Evolutionary conservation across 2,888 invertebrate species (phyloP).

Genomic region (Andrena minutula): DNA sequence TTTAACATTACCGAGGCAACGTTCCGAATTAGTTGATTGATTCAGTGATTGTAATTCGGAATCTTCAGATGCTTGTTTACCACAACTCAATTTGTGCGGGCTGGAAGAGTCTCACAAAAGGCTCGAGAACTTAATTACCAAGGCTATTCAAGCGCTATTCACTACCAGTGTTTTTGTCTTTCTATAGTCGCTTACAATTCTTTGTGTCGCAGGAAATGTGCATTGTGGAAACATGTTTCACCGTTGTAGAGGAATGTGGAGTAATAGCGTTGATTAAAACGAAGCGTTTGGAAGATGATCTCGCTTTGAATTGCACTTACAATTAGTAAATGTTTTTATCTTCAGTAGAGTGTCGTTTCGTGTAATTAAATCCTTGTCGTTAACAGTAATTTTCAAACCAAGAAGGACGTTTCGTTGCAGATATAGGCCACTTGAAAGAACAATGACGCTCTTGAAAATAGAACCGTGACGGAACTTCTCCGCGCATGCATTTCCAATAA

Average conservation of each 20-base stretch:
- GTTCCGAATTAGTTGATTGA: not conserved
- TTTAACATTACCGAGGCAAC: not conserved
- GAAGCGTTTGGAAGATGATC: too few species aligned
- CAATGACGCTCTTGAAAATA: not conserved
- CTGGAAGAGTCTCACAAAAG: constrained; percentile 1
- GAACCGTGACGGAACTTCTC: not conserved
- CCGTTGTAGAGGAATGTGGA: too few species aligned
- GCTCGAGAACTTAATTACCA: constrained; percentile 6
- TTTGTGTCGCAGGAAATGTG: not conserved
- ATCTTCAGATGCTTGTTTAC: not conserved
- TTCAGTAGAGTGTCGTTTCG: not conserved
- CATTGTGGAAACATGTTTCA: too few species aligned
- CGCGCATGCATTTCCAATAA: not conserved
- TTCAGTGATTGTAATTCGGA: not conserved
- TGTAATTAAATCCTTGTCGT: constrained; percentile 6
- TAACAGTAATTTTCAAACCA: not conserved
- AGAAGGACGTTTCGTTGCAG: not conserved
- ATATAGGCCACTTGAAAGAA: not conserved
- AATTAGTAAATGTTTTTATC: too few species aligned
- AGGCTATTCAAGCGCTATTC: not conserved
- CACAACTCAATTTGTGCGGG: not conserved
- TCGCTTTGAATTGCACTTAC: too few species aligned
- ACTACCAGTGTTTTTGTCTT: not conserved
- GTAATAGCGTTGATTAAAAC: too few species aligned
- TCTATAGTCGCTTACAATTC: constrained; percentile 9